These are phyloP conservation scores for Leptopilina drosophilae DNA, from an alignment of 2,888 invertebrate genomes.

Conservation along the genomic window DNA sequence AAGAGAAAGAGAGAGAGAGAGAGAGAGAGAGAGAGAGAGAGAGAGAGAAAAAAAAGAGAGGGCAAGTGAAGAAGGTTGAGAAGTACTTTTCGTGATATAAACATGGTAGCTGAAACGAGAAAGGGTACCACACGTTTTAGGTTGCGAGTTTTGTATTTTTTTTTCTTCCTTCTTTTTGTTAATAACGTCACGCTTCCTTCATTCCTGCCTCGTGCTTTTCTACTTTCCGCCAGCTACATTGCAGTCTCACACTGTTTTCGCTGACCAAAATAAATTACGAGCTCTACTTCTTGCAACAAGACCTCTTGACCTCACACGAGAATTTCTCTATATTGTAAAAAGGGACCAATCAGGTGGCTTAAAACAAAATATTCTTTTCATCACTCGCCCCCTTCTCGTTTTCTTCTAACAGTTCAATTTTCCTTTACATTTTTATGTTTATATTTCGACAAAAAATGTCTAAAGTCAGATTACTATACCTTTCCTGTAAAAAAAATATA, in stretches of 20 bases:
- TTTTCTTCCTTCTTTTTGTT: slow-evolving; percentile 31
- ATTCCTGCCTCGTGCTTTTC: slow-evolving; percentile 37
- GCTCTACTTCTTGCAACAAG: slow-evolving; percentile 31
- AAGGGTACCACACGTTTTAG: slow-evolving; percentile 25
- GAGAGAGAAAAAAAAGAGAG: not conserved
- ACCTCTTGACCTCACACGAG: slow-evolving; percentile 20
- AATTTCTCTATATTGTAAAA: slow-evolving; percentile 14
- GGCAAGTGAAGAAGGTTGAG: not conserved
- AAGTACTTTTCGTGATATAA: slow-evolving; percentile 1
- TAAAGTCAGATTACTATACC: no score
- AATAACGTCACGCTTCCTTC: slow-evolving; percentile 43
- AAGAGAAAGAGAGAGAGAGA: not conserved
- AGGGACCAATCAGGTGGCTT: not conserved
- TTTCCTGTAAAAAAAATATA: no score
- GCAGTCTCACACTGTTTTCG: slow-evolving; percentile 33
- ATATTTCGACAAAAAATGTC: no score
- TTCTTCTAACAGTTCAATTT: not conserved
- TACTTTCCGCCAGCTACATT: slow-evolving; percentile 30
- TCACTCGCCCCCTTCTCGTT: not conserved
- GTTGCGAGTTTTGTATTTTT: slow-evolving; percentile 1
- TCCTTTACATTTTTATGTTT: not conserved
- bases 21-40: not conserved
- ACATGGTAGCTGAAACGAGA: not conserved
- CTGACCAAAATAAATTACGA: slow-evolving; percentile 35
- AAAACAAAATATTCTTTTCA: slow-evolving; percentile 10